Evolutionary conservation across 1,140 invertebrate species (phyloP), one percentile per base, ranked within the genome.

Genomic region (Pseudomyrmex gracilis): DNA sequence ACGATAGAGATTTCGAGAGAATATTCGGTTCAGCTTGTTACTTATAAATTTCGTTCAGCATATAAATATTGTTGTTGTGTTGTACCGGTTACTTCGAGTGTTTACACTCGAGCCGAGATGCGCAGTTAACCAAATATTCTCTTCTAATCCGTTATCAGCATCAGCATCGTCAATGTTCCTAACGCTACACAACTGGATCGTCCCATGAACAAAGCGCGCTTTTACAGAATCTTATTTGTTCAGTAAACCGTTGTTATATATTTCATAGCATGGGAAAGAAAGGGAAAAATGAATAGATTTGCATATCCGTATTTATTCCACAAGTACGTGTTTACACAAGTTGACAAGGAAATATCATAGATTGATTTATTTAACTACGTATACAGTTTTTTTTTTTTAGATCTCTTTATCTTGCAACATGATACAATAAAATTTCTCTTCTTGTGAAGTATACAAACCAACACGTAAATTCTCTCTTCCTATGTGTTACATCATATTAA

Each of bases 241-340:
- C 5, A 34, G 4, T 34, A 34, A 34, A 34, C 34, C 34, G 34
- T 4, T 34, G 34, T 34, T 34, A 34, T 34, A 34, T 34, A 34
- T 34, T 34, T 34, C 34, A 34, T 34, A 34, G 34, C 34, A 34
- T 34, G 34, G 34, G 34, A 34, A 34, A 34, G 4, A 7, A 0
- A 34, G 34, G 0, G 7, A 34, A 7, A 34, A 34, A 34, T n/a
- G n/a, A n/a, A n/a, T 34, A 34, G 34, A 34, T 34, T 34, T 0
- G 51, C 57, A 73, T 34, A 34, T 80, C 15, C 49, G 71, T n/a
- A 76, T 86, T 87, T 87, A 87, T 86, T 87, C 67, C 17, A 22
- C 15, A 15, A 8, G 86, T 53, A 73, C 13, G 7, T 83, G 70
- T 83, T 77, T 83, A 85, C 53, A 85, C 53, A 70, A 3, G 60